Conservation (phyloP, 2,113 vertebrate species). For the Chlamydotis undulata region DNA sequence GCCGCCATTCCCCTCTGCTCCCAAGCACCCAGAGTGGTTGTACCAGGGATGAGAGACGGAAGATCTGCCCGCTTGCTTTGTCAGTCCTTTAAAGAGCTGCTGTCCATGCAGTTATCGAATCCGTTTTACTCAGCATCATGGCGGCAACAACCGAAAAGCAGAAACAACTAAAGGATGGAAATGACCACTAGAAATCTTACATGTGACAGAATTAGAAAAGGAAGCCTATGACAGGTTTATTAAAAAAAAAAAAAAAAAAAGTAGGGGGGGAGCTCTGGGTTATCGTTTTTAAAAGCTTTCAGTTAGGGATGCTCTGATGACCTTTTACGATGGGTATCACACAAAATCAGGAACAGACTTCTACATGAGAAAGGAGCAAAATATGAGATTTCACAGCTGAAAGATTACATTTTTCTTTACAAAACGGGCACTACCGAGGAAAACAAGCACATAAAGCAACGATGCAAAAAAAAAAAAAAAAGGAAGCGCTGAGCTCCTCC, state of each 20-base stretch:
- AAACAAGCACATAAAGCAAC: not conserved
- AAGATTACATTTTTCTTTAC: not conserved
- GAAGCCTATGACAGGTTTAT: not conserved
- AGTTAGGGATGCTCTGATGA: not conserved
- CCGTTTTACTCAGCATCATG: not conserved
- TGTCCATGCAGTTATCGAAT: not conserved
- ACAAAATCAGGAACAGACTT: not conserved
- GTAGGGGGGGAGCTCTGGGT: not conserved
- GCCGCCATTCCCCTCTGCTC: not conserved
- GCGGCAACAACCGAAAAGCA: not conserved
- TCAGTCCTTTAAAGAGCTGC: not conserved
- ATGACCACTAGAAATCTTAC: not conserved
- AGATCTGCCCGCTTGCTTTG: too few relatives aligned
- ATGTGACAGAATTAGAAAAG: rapidly evolving
- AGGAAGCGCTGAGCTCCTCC: rapidly evolving
- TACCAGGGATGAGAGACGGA: not conserved
- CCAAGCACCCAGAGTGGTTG: too few relatives aligned
- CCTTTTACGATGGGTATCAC: not conserved
- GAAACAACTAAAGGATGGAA: not conserved
- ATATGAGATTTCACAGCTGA: rapidly evolving
- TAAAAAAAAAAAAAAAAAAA: not conserved
- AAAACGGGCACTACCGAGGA: not conserved
- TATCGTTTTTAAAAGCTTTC: not conserved
- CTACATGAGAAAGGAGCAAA: rapidly evolving
- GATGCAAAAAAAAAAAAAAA: not conserved